Evolutionary conservation across 2,888 invertebrate species (phyloP).

Genomic region (Sclerodermus sp.): DNA sequence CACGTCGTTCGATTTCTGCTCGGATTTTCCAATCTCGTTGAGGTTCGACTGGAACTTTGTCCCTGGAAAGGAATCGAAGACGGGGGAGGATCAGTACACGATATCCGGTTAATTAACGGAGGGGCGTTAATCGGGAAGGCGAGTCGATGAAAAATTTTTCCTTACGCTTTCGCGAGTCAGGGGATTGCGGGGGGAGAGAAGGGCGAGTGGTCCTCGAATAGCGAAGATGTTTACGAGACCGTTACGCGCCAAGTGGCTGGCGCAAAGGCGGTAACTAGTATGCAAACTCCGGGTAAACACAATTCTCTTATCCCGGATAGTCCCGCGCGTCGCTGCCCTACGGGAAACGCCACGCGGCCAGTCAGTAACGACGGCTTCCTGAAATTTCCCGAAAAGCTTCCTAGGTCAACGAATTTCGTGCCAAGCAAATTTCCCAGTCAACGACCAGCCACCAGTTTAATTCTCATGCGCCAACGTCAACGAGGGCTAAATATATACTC

Average conservation of each 20-base stretch:
- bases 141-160: neutral
- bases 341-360: neutral
- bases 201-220: conserved; percentile 36
- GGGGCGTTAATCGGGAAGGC: no score
- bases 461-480: no score
- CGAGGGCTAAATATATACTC: no score
- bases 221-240: conserved; percentile 50
- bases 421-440: no score
- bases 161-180: no score
- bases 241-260: conserved; percentile 41
- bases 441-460: no score
- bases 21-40: conserved; percentile 57
- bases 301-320: conserved; percentile 46
- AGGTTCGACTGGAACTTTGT: conserved; percentile 53
- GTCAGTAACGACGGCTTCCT: no score
- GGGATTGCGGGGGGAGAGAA: conserved; percentile 22
- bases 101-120: no score
- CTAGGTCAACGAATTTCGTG: no score
- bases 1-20: conserved; percentile 51
- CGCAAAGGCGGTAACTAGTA: conserved; percentile 47
- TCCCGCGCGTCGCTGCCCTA: conserved; percentile 2
- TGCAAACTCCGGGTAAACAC: conserved; percentile 54
- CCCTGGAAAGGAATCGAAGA: conserved; percentile 37
- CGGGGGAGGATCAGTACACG: no score
- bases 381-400: no score